A percentile compares a stretch with the other conserved stretches of the same genome.
Evolutionary conservation across 2,113 vertebrate genomes (phyloP).

Genomic region (Sceloporus tristichus): DNA sequence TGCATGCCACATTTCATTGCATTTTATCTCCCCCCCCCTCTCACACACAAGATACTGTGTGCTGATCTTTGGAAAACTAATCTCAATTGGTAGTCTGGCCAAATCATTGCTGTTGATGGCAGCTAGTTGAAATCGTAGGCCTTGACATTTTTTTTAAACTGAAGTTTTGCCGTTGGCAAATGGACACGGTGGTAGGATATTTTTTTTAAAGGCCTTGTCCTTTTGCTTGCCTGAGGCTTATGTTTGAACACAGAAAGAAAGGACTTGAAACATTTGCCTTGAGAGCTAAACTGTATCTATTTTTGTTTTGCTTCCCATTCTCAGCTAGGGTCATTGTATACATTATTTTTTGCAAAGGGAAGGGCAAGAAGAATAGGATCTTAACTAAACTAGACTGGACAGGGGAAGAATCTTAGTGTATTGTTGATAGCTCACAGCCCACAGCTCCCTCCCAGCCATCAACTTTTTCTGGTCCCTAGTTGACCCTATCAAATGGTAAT

Average conservation of each 20-base stretch:
- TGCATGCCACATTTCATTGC: neutral
- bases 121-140: neutral
- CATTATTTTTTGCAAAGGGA: neutral
- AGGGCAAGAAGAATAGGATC: neutral
- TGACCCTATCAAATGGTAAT: neutral
- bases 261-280: neutral
- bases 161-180: neutral
- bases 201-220: neutral
- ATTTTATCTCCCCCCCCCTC: neutral
- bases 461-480: neutral
- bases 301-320: neutral
- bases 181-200: neutral
- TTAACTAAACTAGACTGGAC: neutral
- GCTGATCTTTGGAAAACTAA: neutral
- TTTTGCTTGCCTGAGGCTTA: neutral
- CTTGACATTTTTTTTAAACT: neutral
- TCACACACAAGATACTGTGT: neutral
- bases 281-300: neutral
- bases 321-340: neutral
- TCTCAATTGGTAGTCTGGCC: neutral
- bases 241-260: neutral
- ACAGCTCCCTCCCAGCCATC: no score
- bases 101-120: neutral
- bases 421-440: neutral
- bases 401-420: neutral